Conservation (phyloP, 2,888 invertebrate species). For the Tachystola acroxantha region DNA sequence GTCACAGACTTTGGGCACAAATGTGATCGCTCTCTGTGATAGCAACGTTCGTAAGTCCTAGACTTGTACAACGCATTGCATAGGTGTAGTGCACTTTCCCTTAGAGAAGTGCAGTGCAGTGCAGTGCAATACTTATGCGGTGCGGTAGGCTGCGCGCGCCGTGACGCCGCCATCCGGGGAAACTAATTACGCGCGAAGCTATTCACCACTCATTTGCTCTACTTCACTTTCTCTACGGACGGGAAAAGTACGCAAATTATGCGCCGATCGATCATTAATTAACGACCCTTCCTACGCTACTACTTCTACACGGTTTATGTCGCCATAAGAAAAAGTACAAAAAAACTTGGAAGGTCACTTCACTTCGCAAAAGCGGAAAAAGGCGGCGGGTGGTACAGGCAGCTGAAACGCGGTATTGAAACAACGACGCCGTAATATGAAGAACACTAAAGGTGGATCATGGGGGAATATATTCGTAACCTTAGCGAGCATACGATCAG, state of each 20-base stretch:
- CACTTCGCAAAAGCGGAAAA: no score
- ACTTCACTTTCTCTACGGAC: constrained; percentile 12
- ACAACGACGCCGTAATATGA: no score
- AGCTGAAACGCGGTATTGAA: no score
- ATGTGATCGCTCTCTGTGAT: no score
- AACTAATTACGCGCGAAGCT: constrained; percentile 7
- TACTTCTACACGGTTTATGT: not conserved
- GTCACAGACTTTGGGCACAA: no score
- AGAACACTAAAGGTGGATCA: no score
- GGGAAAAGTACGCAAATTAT: constrained; percentile 11
- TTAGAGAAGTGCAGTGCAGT: constrained; percentile 15
- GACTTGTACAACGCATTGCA: no score
- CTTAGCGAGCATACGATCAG: no score
- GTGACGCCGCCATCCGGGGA: constrained; percentile 9
- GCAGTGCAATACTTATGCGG: constrained; percentile 16
- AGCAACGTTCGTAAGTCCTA: no score
- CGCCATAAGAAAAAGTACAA: not conserved
- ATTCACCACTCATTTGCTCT: constrained; percentile 2
- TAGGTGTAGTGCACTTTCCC: constrained; percentile 19
- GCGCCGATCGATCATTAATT: constrained; percentile 2
- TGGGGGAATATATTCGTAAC: no score
- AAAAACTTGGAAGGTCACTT: not conserved
- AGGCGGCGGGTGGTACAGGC: no score
- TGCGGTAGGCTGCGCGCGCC: constrained; percentile 19
- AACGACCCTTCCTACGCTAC: not conserved